phyloP scores from a whole-genome alignment of 2,888 invertebrate genomes.

The Diogma glabrata region DNA sequence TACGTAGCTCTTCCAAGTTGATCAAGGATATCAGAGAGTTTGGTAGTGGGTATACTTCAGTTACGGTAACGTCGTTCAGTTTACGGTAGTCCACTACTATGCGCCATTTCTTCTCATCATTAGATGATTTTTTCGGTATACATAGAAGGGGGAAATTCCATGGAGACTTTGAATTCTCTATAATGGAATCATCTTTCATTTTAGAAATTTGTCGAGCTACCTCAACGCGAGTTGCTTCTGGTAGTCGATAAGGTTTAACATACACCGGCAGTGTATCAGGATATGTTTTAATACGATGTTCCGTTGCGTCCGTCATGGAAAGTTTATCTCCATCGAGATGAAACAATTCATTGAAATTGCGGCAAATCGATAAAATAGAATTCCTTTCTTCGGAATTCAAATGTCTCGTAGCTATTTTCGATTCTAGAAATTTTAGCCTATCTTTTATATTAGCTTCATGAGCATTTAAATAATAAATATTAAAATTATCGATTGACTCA shows the following conservation, averaged over 20 bases:
- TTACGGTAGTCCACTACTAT: constrained; percentile 5
- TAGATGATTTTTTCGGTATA: background rate
- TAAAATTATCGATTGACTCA: no score
- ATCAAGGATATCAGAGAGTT: constrained; percentile 21
- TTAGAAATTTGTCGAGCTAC: background rate
- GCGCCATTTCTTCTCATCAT: background rate
- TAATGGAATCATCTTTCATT: background rate
- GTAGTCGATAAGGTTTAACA: background rate
- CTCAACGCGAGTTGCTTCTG: background rate
- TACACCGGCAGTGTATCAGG: background rate
- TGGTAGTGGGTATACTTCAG: constrained; percentile 20
- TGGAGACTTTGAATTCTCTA: background rate
- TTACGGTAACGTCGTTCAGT: constrained; percentile 19
- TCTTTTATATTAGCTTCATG: no score
- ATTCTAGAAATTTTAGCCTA: no score
- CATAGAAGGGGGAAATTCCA: background rate
- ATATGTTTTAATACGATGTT: no score
- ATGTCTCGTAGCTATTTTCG: no score
- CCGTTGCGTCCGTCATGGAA: no score
- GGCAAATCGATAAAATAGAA: no score
- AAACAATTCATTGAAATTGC: no score
- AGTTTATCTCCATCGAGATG: no score
- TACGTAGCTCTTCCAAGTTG: constrained; percentile 15
- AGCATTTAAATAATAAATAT: no score
- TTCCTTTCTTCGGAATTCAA: no score